Evolutionary conservation across 2,797 vertebrate genomes (phyloP), one percentile per base, ranked within the genome.

Genomic region (Acanthurus tractus): DNA sequence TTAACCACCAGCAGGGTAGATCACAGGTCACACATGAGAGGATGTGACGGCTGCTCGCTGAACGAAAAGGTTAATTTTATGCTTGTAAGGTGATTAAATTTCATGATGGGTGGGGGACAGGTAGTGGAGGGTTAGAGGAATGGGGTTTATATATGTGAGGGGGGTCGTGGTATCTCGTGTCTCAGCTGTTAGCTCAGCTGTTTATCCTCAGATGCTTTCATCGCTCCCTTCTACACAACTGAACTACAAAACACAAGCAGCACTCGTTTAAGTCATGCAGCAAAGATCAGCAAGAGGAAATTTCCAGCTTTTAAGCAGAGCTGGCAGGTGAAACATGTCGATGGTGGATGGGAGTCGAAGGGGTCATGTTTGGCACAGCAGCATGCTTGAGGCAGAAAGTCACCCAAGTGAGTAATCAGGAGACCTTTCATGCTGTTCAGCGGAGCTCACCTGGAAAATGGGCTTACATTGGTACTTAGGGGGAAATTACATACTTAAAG

Each of bases 21-120:
- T 94, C 90, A 89, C 79, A 85, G 88, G 82, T 88, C 87, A 84
- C 89, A 88, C 78, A 83, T 78, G 76, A 91, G 72, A 77, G 78
- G 86, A 86, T 68, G 74, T 74, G 82, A 85, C 22, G 79, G 86
- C 69, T 79, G 85, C 83, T 83, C 45, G 57, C 71, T 78, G 74
- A 69, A 86, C n/a, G 8, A 63, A 92, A 92, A 93, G 89, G 91
- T 93, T 92, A 91, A 94, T 88, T 78, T 82, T 83, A 89, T 62
- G 78, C 82, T 76, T 88, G 88, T 82, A 73, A 85, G 38, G 76
- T 72, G 68, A 87, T 94, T 88, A 90, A 86, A 90, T 92, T 93
- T 85, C 88, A 83, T 86, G 80, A 77, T 34, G 23, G 25, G 7
- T 13, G 18, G 25, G 36, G 45, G 38, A 20, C 46, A 13, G 38